These are phyloP conservation scores for Lagria hirta DNA, from an alignment of 2,888 invertebrate genomes.

Conservation along the genomic window DNA sequence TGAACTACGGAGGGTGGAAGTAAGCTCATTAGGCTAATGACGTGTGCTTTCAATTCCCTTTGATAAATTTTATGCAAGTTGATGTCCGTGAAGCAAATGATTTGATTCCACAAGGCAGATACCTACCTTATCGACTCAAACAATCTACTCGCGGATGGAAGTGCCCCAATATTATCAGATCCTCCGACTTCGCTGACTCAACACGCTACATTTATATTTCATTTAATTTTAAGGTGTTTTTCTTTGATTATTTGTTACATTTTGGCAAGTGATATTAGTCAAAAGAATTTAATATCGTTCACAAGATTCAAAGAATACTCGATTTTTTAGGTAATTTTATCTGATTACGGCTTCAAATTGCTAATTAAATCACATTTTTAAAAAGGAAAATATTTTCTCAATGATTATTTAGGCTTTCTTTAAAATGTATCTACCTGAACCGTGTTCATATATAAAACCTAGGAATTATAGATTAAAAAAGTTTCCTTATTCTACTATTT, in stretches of 20 bases:
- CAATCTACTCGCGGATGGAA: conserved; percentile 43
- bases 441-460: too few relatives aligned
- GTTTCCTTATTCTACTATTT: too few relatives aligned
- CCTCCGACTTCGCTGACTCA: conserved; percentile 43
- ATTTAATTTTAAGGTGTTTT: conserved; percentile 47
- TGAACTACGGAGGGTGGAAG: conserved; percentile 32
- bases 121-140: conserved; percentile 46
- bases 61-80: conserved; percentile 48
- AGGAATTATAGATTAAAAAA: too few relatives aligned
- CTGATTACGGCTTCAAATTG: too few relatives aligned
- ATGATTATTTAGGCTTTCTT: too few relatives aligned
- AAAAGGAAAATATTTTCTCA: too few relatives aligned
- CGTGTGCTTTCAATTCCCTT: conserved; percentile 43
- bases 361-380: too few relatives aligned
- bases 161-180: conserved; percentile 46
- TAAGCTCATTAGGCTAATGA: conserved; percentile 51
- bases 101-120: conserved; percentile 46
- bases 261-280: conserved; percentile 14
- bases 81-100: conserved; percentile 48
- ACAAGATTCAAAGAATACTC: too few relatives aligned
- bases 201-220: conserved; percentile 47
- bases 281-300: conserved; percentile 21
- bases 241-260: conserved; percentile 37
- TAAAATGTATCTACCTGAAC: too few relatives aligned
- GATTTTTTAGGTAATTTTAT: too few relatives aligned